Conservation (phyloP, 2,113 vertebrate species). For the Gavia stellata region DNA sequence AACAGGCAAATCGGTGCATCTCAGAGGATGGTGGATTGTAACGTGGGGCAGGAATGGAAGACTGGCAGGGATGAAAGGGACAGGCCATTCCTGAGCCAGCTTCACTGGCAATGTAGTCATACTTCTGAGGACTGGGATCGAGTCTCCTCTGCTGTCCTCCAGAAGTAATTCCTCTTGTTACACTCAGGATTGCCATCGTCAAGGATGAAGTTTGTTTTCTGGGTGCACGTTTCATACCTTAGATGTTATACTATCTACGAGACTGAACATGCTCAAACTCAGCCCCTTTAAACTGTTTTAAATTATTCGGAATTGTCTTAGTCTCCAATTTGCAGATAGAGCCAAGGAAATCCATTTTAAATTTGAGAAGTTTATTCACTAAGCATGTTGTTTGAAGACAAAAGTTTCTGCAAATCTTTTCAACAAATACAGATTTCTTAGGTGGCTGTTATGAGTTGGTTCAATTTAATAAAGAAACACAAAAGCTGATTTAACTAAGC, state of each 20-base stretch:
- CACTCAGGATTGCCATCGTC: neutral
- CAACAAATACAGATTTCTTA: neutral
- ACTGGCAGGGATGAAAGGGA: neutral
- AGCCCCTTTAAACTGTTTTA: neutral
- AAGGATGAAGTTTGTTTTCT: neutral
- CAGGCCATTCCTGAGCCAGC: neutral
- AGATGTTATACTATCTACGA: neutral
- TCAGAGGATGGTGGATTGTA: neutral
- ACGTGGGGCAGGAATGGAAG: neutral
- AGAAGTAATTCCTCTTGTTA: neutral
- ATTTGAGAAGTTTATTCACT: neutral
- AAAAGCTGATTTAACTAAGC: neutral
- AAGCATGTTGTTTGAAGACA: neutral
- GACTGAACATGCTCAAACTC: neutral
- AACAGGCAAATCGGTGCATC: fast-evolving
- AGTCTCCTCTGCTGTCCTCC: neutral
- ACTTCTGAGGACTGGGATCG: neutral
- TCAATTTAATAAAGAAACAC: constrained; percentile 2
- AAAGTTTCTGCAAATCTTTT: neutral
- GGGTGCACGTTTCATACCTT: neutral
- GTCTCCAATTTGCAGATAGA: neutral
- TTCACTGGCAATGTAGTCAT: neutral
- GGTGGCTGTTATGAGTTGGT: neutral
- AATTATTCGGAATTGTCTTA: neutral
- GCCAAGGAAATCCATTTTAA: neutral